These are phyloP conservation scores for Psilanteris sp. DNA, from an alignment of 1,140 invertebrate genomes.

Conservation along the genomic window DNA sequence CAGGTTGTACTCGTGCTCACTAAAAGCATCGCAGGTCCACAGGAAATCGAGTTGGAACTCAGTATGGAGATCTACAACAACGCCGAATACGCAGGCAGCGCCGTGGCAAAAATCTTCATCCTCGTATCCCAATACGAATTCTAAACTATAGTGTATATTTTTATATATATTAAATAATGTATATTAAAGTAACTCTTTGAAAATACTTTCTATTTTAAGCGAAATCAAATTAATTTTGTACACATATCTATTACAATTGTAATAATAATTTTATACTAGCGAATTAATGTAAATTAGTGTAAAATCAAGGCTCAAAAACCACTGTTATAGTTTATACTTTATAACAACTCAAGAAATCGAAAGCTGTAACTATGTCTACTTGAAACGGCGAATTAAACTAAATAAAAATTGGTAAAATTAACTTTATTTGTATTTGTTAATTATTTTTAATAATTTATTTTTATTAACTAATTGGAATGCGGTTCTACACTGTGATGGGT, in stretches of 20 bases:
- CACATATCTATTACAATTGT: no score
- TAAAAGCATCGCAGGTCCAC: slow-evolving; percentile 88
- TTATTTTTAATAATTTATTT: slow-evolving; percentile 64
- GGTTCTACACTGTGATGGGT: slow-evolving; percentile 77
- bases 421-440: slow-evolving; percentile 69
- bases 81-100: slow-evolving; percentile 86
- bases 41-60: slow-evolving; percentile 92
- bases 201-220: no score
- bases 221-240: no score
- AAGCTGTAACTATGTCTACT: background rate
- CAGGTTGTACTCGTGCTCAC: slow-evolving; percentile 88
- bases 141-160: no score
- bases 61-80: slow-evolving; percentile 90
- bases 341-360: slow-evolving; percentile 1
- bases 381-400: slow-evolving; percentile 38
- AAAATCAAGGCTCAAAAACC: background rate
- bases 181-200: no score
- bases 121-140: slow-evolving; percentile 92
- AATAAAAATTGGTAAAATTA: slow-evolving; percentile 72
- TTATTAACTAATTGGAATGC: slow-evolving; percentile 78
- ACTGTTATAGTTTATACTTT: background rate
- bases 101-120: slow-evolving; percentile 90
- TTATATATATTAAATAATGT: no score
- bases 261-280: no score
- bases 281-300: no score